phyloP scores from a whole-genome alignment of 2,113 vertebrate species.

The Chrysochloris asiatica region DNA sequence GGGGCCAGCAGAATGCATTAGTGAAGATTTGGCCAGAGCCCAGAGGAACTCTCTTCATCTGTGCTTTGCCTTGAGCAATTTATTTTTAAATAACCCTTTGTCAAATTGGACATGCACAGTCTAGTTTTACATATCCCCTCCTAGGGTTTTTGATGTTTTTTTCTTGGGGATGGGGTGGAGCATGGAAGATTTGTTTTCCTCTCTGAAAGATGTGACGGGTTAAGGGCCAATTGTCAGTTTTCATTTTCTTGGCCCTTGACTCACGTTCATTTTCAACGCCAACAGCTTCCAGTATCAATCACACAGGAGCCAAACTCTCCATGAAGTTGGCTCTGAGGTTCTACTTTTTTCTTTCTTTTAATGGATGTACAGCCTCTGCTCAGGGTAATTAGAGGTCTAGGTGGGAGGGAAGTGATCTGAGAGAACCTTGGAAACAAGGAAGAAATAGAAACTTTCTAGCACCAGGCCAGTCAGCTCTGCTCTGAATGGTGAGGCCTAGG shows the following conservation, averaged over 20 bases:
- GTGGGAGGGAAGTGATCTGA: background rate
- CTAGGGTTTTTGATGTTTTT: conserved; percentile 76
- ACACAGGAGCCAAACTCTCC: conserved; percentile 68
- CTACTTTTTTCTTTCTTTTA: conserved; percentile 38
- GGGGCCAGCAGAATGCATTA: conserved; percentile 47
- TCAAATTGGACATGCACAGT: conserved; percentile 64
- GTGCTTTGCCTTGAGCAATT: conserved; percentile 65
- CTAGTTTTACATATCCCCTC: conserved; percentile 70
- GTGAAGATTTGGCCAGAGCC: conserved; percentile 65
- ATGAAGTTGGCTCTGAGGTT: conserved; percentile 50
- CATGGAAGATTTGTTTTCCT: conserved; percentile 44
- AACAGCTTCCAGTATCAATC: conserved; percentile 78
- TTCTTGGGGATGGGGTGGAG: conserved; percentile 57
- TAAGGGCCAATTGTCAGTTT: conserved; percentile 75
- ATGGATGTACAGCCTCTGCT: background rate
- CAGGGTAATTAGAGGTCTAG: background rate
- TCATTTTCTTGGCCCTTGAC: conserved; percentile 76
- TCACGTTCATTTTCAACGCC: conserved; percentile 53
- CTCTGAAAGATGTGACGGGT: conserved; percentile 64
- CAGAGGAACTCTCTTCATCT: conserved; percentile 66
- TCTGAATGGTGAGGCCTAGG: background rate
- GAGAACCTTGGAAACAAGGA: conserved; percentile 28
- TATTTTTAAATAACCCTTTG: conserved; percentile 76
- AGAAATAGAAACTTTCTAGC: background rate
- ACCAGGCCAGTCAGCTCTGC: background rate